Base-by-base conservation (phyloP, 2,888 invertebrate species). In the Pammene aurita region DNA sequence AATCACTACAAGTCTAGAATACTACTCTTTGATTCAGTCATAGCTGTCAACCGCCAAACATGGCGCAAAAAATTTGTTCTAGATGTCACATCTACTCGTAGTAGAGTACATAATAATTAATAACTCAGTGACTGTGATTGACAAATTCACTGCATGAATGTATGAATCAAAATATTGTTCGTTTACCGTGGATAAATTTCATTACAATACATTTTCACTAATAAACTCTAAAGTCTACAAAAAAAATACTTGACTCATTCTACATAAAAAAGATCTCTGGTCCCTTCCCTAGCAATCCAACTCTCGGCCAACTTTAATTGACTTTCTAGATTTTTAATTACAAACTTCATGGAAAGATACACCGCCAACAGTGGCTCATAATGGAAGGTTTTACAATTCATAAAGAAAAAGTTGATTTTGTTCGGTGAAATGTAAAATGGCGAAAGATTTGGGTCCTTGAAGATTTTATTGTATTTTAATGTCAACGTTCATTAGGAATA, bases 291-390 rank as follows among this genome's bases (percentile, higher is more conserved):
- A 62, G 62, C 62, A 10, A 35, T 54, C 44, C 60, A 54, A 66
- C 57, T 68, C 69, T 50, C 65, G 48, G 38, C 64, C 26, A 69
- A 69, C 58, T 69, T 69, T 69, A 69, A 69, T 69, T 69, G 69
- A 65, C 69, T 69, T 69, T 69, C 69, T 69, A 65, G 69, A 69
- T 69, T 69, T 69, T 69, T 69, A 69, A 69, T 69, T 69, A 69
- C 38, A 69, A 69, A 69, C 69, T 69, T 58, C 44, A 55, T 65
- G 46, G 69, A 65, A 69, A 69, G 69, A 65, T 69, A 69, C 69
- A 69, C 69, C 63, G 63, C 63, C 34, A 64, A 54, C 69, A 54
- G 69, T 55, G 54, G 52, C 68, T 64, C 60, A 65, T 69, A 69
- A 69, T 69, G 34, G 42, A 63, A 54, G 69, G 54, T 69, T 69